Base-by-base conservation (phyloP, 2,888 invertebrate species). In the Drosophila monieri region DNA sequence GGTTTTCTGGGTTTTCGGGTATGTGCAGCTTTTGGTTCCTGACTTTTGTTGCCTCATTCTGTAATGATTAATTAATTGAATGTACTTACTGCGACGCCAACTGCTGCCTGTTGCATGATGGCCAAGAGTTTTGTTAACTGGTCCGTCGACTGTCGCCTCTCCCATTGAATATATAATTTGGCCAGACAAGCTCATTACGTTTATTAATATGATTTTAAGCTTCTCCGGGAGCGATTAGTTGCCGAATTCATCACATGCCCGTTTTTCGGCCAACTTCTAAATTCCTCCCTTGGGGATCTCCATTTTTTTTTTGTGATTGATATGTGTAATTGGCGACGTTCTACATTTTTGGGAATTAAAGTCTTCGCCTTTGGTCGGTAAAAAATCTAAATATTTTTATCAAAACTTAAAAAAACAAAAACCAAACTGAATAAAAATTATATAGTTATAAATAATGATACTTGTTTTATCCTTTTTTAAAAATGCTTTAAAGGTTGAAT, bases 151-250 rank as follows among this genome's bases (percentile, higher is more conserved):
- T 48, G 64, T 35, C 62, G 32, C 49, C 48, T 14, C 58, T 53
- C 27, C 71, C 76, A 81, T 86, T 70, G 78, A 86, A 80, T 80
- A 59, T 41, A 27, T 75, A 86, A 77, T 83, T 73, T 32, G 35
- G 23, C 27, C 27, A 52, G 66, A 66, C 76, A 55, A 30, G 37
- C 81, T 66, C 76, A 67, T 64, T 73, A 55, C 46, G 48, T 51
- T 85, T 74, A 84, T 81, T 66, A 78, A 81, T 81, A 80, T 37
- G 81, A 80, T 81, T 81, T 87, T 87, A 81, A 81, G 81, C 87
- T 68, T 54, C 52, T 54, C 49, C 65, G 47, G 32, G 23, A 35
- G 23, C 66, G 77, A 61, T 74, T 74, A 62, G 74, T 53, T 49
- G 43, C 53, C 49, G 52, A 62, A 85, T 80, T 79, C 69, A 85